These are phyloP conservation scores for Prionace glauca DNA, from an alignment of 2,797 vertebrate genomes.

Conservation along the genomic window DNA sequence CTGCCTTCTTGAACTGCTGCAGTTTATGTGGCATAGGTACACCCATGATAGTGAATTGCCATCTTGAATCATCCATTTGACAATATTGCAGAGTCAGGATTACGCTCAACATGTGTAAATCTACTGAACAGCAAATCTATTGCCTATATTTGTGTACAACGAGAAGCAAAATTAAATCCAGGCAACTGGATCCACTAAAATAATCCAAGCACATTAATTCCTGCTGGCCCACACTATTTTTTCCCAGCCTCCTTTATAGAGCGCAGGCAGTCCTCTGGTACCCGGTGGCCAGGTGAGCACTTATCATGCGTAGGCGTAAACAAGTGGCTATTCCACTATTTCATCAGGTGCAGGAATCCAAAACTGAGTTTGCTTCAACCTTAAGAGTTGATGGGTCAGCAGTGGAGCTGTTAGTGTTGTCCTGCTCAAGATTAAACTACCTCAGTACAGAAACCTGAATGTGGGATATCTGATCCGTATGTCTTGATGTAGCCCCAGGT, in stretches of 20 bases:
- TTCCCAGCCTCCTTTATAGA: background rate
- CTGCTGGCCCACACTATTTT: background rate
- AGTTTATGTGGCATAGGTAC: too few species aligned
- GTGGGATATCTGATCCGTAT: background rate
- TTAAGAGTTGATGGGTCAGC: background rate
- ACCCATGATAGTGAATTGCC: too few species aligned
- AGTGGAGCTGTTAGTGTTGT: background rate
- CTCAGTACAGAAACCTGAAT: background rate
- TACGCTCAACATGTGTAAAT: background rate
- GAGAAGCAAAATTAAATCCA: background rate
- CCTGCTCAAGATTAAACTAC: background rate
- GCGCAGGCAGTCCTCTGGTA: too few species aligned
- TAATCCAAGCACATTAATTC: background rate
- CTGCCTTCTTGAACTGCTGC: too few species aligned
- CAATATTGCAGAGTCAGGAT: background rate
- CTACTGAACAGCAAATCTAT: background rate
- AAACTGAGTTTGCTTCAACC: background rate
- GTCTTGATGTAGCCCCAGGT: background rate
- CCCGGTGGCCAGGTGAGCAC: background rate
- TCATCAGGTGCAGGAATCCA: background rate
- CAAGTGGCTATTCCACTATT: background rate
- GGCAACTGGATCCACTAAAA: background rate
- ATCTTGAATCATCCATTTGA: background rate
- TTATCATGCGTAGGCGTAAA: background rate
- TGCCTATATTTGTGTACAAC: background rate